Evolutionary conservation across 64 coral and sea anemone genomes (phyloP).

Genomic region (Porites australiensis): DNA sequence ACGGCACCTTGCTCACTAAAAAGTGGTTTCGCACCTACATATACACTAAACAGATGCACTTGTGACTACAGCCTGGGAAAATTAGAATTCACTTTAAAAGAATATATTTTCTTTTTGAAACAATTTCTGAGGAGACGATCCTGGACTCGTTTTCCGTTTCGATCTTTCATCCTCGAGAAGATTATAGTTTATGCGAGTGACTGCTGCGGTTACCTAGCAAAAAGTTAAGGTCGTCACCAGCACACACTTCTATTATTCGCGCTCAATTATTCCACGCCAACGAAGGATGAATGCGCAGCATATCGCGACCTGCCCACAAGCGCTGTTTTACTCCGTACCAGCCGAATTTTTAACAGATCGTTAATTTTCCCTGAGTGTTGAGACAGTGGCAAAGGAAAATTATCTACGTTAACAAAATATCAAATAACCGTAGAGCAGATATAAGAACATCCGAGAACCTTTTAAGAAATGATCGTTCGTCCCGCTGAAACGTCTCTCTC

Average conservation of each 20-base stretch:
- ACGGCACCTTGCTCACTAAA: not conserved
- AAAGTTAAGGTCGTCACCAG: not conserved
- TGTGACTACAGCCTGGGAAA: no score
- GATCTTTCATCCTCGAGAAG: not conserved
- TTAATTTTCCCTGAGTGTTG: constrained; percentile 23
- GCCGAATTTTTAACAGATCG: not conserved
- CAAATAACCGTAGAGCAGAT: constrained; percentile 1
- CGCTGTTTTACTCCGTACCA: constrained; percentile 3
- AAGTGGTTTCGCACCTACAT: no score
- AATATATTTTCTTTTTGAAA: not conserved
- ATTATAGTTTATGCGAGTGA: not conserved
- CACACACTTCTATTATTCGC: not conserved
- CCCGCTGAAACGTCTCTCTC: not conserved
- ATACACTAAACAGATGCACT: no score
- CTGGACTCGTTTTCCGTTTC: not conserved
- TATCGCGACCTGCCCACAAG: not conserved
- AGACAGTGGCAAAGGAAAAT: not conserved
- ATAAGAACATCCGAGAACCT: not conserved
- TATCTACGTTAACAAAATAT: constrained; percentile 2
- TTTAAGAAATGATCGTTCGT: constrained; percentile 14
- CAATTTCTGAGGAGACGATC: not conserved
- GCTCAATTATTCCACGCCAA: not conserved
- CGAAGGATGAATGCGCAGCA: not conserved
- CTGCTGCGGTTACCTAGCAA: not conserved
- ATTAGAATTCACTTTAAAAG: not conserved